Evolutionary conservation across 2,113 vertebrate species (phyloP), one percentile per base, ranked within the genome.

Genomic region (Sterrhoptilus dennistouni): DNA sequence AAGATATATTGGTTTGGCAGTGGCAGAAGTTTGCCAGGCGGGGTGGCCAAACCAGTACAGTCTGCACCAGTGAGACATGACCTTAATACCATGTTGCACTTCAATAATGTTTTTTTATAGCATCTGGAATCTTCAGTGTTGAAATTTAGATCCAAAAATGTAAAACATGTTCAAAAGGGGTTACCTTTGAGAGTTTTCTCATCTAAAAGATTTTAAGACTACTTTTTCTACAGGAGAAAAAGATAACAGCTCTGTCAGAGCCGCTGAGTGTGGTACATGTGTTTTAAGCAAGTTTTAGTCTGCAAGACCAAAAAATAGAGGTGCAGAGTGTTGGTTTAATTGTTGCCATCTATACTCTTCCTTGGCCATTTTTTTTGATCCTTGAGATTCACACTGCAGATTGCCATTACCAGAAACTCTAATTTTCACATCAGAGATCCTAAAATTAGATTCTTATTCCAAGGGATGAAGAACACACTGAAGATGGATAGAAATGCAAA

Each of bases 1-100:
- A 74, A 96, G 53, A 89, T 94, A 94, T 74, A 92, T 86, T 94
- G 93, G 78, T 82, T 95, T 80, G 87, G 92, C 96, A 93, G 50
- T 95, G 87, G 86, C 74, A 93, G 86, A 86, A 65, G 83, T 95
- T 97, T 75, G 27, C 90, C 90, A 92, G 93, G 69, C 87, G 77
- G 90, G 64, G 77, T 66, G 63, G 66, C 47, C 90, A 83, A 94
- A 89, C 35, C 78, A 90, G 71, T 85, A 86, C 35, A 68, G 66
- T 52, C 54, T 90, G 84, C 66, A 86, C 52, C 71, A 63, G 68
- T 29, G 71, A 95, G 64, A 78, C 50, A 24, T 45, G 47, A 49
- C 44, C 31, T 77, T 90, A 90, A 74, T 42, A 33, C 22, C 53
- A 23, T 35, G 28, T 75, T 84, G 56, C 2, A 3, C 49, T 66